Conservation (phyloP, 2,797 vertebrate species). For the Coilia nasus region DNA sequence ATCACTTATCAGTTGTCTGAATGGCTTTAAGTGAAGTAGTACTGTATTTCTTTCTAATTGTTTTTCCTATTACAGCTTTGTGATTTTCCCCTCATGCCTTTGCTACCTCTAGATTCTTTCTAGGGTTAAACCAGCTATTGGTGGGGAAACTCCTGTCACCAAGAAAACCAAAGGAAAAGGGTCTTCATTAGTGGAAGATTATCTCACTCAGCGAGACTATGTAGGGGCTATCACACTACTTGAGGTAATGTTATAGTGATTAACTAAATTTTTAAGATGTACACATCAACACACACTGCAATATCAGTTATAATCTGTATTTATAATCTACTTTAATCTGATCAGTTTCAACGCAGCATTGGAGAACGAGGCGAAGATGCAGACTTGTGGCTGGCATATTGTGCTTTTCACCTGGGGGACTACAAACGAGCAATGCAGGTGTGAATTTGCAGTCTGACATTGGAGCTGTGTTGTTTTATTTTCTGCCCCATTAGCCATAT, state of each 20-base stretch:
- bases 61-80: background rate
- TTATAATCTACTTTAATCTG: background rate
- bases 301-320: background rate
- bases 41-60: background rate
- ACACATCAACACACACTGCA: background rate
- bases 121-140: conserved; percentile 80
- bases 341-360: conserved; percentile 89
- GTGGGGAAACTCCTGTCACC: conserved; percentile 56
- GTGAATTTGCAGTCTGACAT: conserved; percentile 13
- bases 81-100: background rate
- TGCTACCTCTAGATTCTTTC: conserved; percentile 51
- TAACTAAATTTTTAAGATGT: too few species aligned
- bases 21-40: too few species aligned
- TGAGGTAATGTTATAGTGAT: conserved; percentile 66
- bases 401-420: conserved; percentile 94
- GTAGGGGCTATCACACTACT: conserved; percentile 50
- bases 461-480: conserved; percentile 18
- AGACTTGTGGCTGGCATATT: conserved; percentile 91
- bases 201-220: conserved; percentile 2
- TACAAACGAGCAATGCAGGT: conserved; percentile 95
- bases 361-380: conserved; percentile 84
- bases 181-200: conserved; percentile 67
- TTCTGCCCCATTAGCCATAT: background rate
- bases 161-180: conserved; percentile 77
- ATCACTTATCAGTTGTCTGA: too few species aligned